A percentile compares a stretch with the other conserved stretches of the same genome.
These are phyloP conservation scores for Pectinophora gossypiella DNA, from an alignment of 1,140 invertebrate genomes.

Conservation along the genomic window DNA sequence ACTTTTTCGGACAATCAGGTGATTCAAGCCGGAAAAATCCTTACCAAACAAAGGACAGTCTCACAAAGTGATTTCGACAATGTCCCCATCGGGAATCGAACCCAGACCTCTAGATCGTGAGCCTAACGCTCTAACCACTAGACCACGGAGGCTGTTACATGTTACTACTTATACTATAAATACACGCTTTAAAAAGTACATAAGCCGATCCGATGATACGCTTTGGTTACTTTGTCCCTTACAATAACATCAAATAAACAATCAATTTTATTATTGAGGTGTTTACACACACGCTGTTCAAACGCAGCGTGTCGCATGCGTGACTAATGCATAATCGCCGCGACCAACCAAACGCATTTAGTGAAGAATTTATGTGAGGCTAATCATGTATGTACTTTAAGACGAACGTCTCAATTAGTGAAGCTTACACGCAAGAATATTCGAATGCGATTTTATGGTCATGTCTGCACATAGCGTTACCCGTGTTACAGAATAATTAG, in stretches of 20 bases:
- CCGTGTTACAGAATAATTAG: neutral
- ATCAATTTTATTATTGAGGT: slow-evolving; percentile 2
- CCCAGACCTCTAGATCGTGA: too few species aligned
- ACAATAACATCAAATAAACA: neutral
- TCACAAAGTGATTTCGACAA: too few species aligned
- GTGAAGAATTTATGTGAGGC: slow-evolving; percentile 37
- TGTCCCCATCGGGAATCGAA: too few species aligned
- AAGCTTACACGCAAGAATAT: slow-evolving; percentile 18
- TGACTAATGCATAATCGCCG: slow-evolving; percentile 46
- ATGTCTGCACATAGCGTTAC: neutral
- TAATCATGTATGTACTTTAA: slow-evolving; percentile 23
- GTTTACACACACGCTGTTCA: slow-evolving; percentile 23
- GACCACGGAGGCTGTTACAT: too few species aligned
- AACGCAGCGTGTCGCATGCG: slow-evolving; percentile 38
- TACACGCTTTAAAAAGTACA: too few species aligned
- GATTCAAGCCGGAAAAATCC: too few species aligned
- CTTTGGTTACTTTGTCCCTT: too few species aligned
- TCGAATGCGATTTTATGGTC: neutral
- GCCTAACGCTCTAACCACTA: too few species aligned
- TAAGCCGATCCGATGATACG: too few species aligned
- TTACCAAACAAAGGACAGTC: too few species aligned
- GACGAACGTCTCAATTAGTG: slow-evolving; percentile 29
- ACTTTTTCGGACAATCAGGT: too few species aligned
- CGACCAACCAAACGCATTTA: slow-evolving; percentile 12
- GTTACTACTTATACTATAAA: too few species aligned